Evolutionary conservation across 2,888 invertebrate genomes (phyloP).

Genomic region (Apotomis capreana): DNA sequence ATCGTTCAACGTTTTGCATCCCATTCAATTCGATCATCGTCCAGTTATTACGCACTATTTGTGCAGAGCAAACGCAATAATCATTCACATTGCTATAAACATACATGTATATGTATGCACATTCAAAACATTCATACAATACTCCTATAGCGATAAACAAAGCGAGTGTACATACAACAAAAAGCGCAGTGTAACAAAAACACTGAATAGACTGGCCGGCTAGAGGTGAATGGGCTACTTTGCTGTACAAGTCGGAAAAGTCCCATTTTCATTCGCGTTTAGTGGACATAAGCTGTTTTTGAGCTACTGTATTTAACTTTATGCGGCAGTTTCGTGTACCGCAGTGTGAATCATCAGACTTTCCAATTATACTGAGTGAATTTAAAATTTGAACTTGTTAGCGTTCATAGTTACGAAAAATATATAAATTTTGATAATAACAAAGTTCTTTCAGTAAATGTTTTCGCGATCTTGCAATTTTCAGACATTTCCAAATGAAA

Average conservation of each 20-base stretch:
- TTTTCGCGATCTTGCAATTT: no score
- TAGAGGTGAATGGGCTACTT: slow-evolving; percentile 11
- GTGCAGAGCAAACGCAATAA: neutral
- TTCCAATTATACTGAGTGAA: slow-evolving; percentile 6
- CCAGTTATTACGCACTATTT: slow-evolving; percentile 18
- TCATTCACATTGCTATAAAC: slow-evolving; percentile 1
- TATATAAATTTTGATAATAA: no score
- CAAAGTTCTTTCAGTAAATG: no score
- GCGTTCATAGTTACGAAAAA: neutral
- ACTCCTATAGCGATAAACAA: slow-evolving; percentile 20
- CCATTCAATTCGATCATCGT: slow-evolving; percentile 14
- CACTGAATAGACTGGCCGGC: slow-evolving; percentile 14
- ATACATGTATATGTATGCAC: neutral
- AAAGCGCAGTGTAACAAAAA: slow-evolving; percentile 28
- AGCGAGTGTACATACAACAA: slow-evolving; percentile 16
- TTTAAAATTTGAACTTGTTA: neutral
- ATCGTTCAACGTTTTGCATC: slow-evolving; percentile 7
- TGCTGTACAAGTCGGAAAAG: slow-evolving; percentile 2
- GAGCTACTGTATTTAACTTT: neutral
- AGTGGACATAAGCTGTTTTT: slow-evolving; percentile 11
- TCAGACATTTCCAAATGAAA: no score
- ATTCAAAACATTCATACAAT: slow-evolving; percentile 13
- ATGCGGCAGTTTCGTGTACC: slow-evolving; percentile 32
- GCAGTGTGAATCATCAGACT: slow-evolving; percentile 35
- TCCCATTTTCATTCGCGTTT: slow-evolving; percentile 9